Percentiles rank a stretch among this genome's conserved stretches.
Conservation (phyloP, 1,140 invertebrate genomes). For the Drosophila ambigua region DNA sequence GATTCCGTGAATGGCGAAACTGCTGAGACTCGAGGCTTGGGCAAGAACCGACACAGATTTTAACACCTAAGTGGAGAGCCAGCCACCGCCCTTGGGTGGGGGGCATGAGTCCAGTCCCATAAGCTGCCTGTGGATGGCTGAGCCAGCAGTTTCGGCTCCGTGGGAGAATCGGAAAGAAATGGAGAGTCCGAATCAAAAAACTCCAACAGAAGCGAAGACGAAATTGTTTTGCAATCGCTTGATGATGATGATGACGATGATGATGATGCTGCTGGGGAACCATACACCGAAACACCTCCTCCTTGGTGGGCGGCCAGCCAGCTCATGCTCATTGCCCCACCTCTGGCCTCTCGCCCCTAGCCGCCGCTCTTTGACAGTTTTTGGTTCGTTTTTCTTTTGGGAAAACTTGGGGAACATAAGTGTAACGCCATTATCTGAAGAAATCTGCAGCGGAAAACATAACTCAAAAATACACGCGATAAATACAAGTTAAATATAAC, state of each 20-base stretch:
- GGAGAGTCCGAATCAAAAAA: conserved; percentile 1
- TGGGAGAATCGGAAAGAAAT: conserved; percentile 53
- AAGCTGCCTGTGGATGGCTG: conserved; percentile 36
- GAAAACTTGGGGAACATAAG: conserved; percentile 70
- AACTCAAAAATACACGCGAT: conserved; percentile 69
- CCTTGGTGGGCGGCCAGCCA: conserved; percentile 22
- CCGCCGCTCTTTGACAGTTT: neutral
- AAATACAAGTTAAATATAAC: conserved; percentile 61
- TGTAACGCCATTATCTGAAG: conserved; percentile 74
- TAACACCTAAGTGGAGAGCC: conserved; percentile 39
- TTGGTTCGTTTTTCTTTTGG: conserved; percentile 17
- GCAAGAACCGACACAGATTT: conserved; percentile 44
- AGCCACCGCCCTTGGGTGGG: conserved; percentile 9
- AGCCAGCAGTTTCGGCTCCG: conserved; percentile 44
- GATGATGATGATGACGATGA: too few species aligned
- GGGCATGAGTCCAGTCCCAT: conserved; percentile 20
- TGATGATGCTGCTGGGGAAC: neutral
- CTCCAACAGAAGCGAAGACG: neutral
- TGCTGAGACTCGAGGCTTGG: conserved; percentile 51
- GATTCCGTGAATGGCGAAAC: conserved; percentile 67
- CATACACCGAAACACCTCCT: conserved; percentile 3
- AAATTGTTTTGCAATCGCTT: conserved; percentile 50
- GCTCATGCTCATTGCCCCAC: too few species aligned
- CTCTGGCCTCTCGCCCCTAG: neutral
- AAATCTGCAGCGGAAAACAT: conserved; percentile 80